Conservation (phyloP, 2,888 invertebrate species). For the Nezara viridula region DNA sequence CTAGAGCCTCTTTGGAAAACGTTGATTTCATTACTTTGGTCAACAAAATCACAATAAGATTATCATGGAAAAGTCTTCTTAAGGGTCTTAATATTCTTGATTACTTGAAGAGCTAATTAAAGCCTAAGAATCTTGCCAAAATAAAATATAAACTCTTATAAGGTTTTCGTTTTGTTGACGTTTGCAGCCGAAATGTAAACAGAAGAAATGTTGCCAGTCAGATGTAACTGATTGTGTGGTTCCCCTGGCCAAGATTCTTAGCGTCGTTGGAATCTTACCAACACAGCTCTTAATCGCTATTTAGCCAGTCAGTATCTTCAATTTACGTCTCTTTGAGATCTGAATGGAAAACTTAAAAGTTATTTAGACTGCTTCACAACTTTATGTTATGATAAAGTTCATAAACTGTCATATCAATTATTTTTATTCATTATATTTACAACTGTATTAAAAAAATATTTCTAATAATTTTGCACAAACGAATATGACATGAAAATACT, state of each 20-base stretch:
- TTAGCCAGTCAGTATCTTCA: neutral
- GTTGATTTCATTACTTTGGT: no score
- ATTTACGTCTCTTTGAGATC: neutral
- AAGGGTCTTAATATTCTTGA: no score
- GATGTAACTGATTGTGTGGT: constrained; percentile 10
- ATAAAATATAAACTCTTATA: neutral
- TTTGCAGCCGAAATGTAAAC: neutral
- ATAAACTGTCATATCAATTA: neutral
- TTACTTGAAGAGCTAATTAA: neutral
- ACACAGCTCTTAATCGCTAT: constrained; percentile 5
- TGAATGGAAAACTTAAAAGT: neutral
- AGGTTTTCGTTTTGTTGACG: neutral
- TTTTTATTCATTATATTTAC: no score
- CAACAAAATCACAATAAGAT: no score
- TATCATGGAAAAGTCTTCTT: no score
- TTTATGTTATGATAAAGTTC: neutral
- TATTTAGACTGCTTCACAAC: neutral
- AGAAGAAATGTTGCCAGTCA: neutral
- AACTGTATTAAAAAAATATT: no score
- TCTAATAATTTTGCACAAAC: no score
- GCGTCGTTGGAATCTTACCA: constrained; percentile 15
- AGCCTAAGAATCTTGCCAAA: neutral
- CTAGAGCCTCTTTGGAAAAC: no score
- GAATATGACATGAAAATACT: no score
- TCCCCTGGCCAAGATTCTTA: neutral